Evolutionary conservation across 2,888 invertebrate species (phyloP), one percentile per base, ranked within the genome.

Genomic region (Dynastes maya): DNA sequence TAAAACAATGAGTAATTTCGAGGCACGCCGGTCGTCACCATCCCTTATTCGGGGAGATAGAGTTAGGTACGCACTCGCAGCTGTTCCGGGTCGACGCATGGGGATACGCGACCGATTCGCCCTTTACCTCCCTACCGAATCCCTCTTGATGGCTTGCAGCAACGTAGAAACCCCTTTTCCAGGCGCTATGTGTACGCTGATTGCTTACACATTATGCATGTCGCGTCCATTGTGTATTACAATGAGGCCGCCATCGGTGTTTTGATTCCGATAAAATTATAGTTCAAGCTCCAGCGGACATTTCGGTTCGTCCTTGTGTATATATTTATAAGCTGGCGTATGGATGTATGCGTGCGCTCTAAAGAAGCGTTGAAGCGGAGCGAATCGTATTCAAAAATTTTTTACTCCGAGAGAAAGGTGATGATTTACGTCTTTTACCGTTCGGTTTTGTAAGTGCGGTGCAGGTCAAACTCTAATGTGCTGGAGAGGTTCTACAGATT

Each of bases 161-260:
- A 63, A 68, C 51, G 37, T 45, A 11, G 71, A 45, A 64, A 67
- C 67, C 79, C 79, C 51, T 61, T 51, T 51, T 58, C 58, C n/a
- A 37, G n/a, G 27, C 49, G 58, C 72, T 22, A 70, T 16, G 70
- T 40, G 49, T 32, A 74, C 77, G 77, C 74, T 79, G 79, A 79
- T 79, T 88, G 88, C 88, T 88, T 88, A 88, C 88, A 86, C 88
- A 89, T 89, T 88, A 89, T 88, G 88, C 88, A 88, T 88, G 88
- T 87, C 87, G 87, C 87, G 87, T 87, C 84, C 84, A 83, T 78
- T 79, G 81, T 83, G 81, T 80, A 80, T 81, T 80, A 83, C 83
- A 83, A 82, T 82, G 82, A 79, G 80, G 79, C 79, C 77, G 82
- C 82, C 83, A 82, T 82, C 81, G 81, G 82, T 84, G 81, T 84